phyloP scores from a whole-genome alignment of 64 coral and sea anemone genomes.

The Stylophora pistillata region DNA sequence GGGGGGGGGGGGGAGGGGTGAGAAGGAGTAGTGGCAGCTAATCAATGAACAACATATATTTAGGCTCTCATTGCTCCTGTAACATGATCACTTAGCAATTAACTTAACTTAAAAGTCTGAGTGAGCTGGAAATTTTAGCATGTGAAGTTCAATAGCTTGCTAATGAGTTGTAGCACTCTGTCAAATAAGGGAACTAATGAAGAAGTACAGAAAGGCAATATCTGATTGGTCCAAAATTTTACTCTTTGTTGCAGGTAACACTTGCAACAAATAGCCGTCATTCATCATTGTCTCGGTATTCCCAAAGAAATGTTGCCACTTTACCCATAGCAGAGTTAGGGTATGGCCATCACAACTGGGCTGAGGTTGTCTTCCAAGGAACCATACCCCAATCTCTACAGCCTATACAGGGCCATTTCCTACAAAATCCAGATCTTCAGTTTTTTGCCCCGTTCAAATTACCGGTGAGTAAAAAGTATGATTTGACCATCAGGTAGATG shows the following conservation, averaged over 20 bases:
- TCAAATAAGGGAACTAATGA: too few species aligned
- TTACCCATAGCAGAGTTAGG: not conserved
- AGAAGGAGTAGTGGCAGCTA: too few species aligned
- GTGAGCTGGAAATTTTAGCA: too few species aligned
- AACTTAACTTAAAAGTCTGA: too few species aligned
- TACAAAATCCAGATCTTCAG: not conserved
- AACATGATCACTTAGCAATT: too few species aligned
- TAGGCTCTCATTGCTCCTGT: too few species aligned
- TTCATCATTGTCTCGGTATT: not conserved
- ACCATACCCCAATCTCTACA: not conserved
- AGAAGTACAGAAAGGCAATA: too few species aligned
- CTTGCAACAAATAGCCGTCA: not conserved
- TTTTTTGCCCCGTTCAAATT: conserved; percentile 6
- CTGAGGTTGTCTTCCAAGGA: not conserved
- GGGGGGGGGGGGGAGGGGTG: too few species aligned
- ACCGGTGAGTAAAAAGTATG: conserved; percentile 8
- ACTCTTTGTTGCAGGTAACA: not conserved
- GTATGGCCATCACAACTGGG: not conserved
- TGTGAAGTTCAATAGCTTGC: too few species aligned
- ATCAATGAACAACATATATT: too few species aligned
- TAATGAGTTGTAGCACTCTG: too few species aligned
- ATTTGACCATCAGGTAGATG: not conserved
- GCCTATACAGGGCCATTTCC: not conserved
- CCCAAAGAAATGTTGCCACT: not conserved
- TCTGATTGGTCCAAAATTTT: not conserved